Base-by-base conservation (phyloP, 92 coral and sea anemone species). In the Epizoanthus ramosus region DNA sequence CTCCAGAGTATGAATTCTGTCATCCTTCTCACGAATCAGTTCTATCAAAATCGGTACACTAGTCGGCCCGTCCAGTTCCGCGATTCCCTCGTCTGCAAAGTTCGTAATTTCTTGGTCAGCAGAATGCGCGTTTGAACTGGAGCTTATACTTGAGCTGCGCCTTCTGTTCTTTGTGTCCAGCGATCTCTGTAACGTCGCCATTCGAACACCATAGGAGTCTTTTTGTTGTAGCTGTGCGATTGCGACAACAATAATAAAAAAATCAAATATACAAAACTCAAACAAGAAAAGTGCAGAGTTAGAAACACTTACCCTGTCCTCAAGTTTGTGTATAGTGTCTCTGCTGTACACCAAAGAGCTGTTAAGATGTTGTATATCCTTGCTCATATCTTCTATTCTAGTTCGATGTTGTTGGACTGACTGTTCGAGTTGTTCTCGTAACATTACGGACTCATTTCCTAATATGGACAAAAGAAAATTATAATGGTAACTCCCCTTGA, bases 11-110 rank as follows among this genome's bases (percentile, higher is more conserved):
- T 59, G 63, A 66, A 92, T 92, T 47, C 88, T 68, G 16, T 73
- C 86, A 58, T 92, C 91, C 57, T 92, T 92, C 66, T 92, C 95
- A 50, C 89, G 86, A 16, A 92, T 72, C 74, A 89, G 5, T 77
- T 89, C 91, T 3, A 89, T 45, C 69, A 92, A 63, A 68, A 85
- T 57, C 24, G 95, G 90, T 13, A 89, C 83, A 79, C 82, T 87
- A 8, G 85, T 81, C 18, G 89, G 87, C 28, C 92, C 90, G 31
- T 92, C 93, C 63, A 92, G 60, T 22, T 92, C 93, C 25, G 91
- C 88, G 57, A 89, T 68, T 25, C 89, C 92, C 63, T 89, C 92
- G 19, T 89, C 92, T 70, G 86, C 70, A 4, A 88, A 70, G 73
- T 43, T 71, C 7, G 79, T 15, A 35, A n/a, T 77, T 13, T 77